Percentiles rank a stretch among this genome's conserved stretches.
Evolutionary conservation across 2,797 vertebrate genomes (phyloP).

Genomic region (Mycteria americana): DNA sequence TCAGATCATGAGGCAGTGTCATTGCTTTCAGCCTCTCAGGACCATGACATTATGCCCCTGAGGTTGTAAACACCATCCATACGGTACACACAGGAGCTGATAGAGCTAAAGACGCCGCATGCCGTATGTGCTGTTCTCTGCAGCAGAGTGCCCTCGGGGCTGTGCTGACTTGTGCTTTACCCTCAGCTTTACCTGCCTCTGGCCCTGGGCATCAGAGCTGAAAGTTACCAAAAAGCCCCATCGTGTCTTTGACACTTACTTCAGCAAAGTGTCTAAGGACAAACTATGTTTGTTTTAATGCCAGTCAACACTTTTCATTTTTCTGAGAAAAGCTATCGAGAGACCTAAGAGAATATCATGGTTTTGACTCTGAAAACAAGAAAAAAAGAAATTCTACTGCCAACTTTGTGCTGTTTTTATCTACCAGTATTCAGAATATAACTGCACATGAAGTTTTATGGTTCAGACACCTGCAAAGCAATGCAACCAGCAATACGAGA

Average conservation of each 20-base stretch:
- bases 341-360: not conserved
- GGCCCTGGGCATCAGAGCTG: not conserved
- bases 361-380: not conserved
- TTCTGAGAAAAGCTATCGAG: not conserved
- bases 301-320: fast-evolving
- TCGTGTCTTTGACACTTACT: not conserved
- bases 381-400: not conserved
- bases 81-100: fast-evolving
- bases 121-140: not conserved
- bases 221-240: not conserved
- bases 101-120: fast-evolving
- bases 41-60: no score
- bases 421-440: not conserved
- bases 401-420: not conserved
- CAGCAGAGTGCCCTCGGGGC: no score
- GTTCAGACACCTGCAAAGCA: not conserved
- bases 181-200: not conserved
- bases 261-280: not conserved
- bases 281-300: not conserved
- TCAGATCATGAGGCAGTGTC: not conserved
- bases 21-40: not conserved
- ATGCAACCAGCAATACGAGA: not conserved
- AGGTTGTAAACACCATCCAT: no score
- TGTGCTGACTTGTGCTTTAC: not conserved
- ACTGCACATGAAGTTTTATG: not conserved